Evolutionary conservation across 1,140 invertebrate genomes (phyloP).

Genomic region (Camponotus floridanus): DNA sequence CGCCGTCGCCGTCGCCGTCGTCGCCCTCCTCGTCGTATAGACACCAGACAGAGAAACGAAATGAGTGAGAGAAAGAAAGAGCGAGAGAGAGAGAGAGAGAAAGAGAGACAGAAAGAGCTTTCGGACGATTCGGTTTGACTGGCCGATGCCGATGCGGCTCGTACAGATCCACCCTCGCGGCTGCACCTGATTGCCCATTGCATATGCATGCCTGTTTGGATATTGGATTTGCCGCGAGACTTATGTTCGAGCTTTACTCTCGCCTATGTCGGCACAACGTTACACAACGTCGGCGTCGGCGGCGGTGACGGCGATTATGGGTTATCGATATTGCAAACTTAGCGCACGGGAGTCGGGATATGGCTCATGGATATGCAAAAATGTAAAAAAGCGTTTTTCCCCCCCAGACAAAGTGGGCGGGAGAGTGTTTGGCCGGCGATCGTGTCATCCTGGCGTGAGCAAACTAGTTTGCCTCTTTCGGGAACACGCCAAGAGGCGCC

Average conservation of each 20-base stretch:
- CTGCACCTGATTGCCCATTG: constrained; percentile 67
- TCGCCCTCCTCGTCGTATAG: constrained; percentile 45
- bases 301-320: constrained; percentile 64
- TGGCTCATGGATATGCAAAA: constrained; percentile 68
- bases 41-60: constrained; percentile 6
- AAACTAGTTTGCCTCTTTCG: constrained; percentile 59
- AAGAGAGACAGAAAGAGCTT: background rate
- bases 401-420: constrained; percentile 38
- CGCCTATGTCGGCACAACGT: constrained; percentile 37
- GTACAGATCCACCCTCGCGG: constrained; percentile 47
- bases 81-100: background rate
- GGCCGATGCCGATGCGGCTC: constrained; percentile 13
- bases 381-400: constrained; percentile 48
- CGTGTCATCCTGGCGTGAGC: constrained; percentile 50
- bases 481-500: constrained; percentile 43
- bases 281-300: background rate
- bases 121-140: background rate
- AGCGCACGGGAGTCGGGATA: constrained; percentile 13
- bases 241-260: constrained; percentile 65
- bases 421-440: constrained; percentile 35
- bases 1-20: constrained; percentile 51
- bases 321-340: constrained; percentile 71
- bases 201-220: constrained; percentile 42
- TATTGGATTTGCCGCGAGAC: constrained; percentile 70
- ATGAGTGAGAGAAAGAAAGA: background rate